Evolutionary conservation across 2,797 vertebrate genomes (phyloP).

Genomic region (Hippocampus kuda): DNA sequence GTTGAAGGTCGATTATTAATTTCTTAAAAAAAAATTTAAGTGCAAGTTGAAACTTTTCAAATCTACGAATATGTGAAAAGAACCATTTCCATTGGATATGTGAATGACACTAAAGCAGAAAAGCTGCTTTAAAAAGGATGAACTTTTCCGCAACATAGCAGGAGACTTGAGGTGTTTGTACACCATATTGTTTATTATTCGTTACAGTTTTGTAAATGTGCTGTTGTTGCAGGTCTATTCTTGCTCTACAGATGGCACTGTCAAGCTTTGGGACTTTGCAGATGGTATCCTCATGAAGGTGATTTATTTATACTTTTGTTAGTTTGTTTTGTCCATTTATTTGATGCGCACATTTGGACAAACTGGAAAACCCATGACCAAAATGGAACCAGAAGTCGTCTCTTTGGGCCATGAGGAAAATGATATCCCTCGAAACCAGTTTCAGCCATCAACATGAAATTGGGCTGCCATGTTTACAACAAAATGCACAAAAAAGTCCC

Average conservation of each 20-base stretch:
- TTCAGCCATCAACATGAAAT: too few species aligned
- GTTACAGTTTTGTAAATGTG: background rate
- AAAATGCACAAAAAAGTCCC: background rate
- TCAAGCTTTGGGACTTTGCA: conserved; percentile 90
- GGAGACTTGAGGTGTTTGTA: background rate
- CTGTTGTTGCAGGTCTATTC: conserved; percentile 73
- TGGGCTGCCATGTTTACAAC: background rate
- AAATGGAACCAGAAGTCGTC: background rate
- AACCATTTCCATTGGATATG: background rate
- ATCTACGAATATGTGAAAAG: background rate
- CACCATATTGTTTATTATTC: background rate
- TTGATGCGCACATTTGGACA: background rate
- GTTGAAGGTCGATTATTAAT: background rate
- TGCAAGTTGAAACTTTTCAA: background rate
- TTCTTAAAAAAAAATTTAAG: too few species aligned
- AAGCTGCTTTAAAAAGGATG: background rate
- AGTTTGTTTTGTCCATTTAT: background rate
- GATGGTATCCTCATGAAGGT: conserved; percentile 96
- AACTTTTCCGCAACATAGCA: background rate
- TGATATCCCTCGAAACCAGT: too few species aligned
- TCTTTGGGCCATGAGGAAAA: too few species aligned
- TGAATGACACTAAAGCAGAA: background rate
- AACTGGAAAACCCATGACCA: background rate
- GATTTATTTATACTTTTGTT: background rate
- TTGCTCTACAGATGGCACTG: conserved; percentile 81